Evolutionary conservation across 2,888 invertebrate genomes (phyloP).

Genomic region (Schizotus pectinicornis): DNA sequence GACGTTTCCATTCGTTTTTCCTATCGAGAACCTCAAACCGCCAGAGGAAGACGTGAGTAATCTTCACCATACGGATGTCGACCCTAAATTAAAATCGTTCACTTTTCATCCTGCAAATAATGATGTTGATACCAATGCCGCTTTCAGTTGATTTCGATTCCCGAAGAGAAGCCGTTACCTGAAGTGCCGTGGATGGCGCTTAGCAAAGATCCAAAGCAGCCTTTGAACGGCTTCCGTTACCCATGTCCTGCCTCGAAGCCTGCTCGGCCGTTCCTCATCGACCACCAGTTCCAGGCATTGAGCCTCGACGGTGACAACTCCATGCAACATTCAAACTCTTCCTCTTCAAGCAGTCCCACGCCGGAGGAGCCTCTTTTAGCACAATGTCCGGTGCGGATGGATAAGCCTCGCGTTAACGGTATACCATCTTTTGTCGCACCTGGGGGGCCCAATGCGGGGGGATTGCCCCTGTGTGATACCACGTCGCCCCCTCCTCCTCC

Average conservation of each 20-base stretch:
- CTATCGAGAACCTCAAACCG: constrained; percentile 40
- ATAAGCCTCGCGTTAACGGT: constrained; percentile 43
- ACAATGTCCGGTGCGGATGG: neutral
- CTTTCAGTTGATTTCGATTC: constrained; percentile 24
- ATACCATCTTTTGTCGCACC: constrained; percentile 47
- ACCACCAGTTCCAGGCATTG: constrained; percentile 59
- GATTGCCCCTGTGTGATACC: constrained; percentile 46
- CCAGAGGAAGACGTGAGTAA: constrained; percentile 47
- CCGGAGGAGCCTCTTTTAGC: no score
- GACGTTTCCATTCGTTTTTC: constrained; percentile 45
- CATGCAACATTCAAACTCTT: constrained; percentile 62
- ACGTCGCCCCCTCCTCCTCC: constrained; percentile 53
- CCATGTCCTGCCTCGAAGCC: constrained; percentile 28
- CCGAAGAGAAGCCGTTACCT: constrained; percentile 36
- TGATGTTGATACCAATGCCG: neutral
- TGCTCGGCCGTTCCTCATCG: constrained; percentile 55
- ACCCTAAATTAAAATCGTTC: no score
- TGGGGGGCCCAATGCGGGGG: constrained; percentile 25
- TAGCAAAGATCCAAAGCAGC: constrained; percentile 23
- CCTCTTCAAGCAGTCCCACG: constrained; percentile 61
- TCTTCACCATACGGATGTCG: no score
- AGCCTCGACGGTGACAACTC: constrained; percentile 60
- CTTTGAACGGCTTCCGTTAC: constrained; percentile 50
- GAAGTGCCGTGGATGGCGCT: constrained; percentile 36
- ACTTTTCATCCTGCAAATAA: no score